Percentiles rank a stretch among this genome's conserved stretches.
Evolutionary conservation across 1,140 invertebrate species (phyloP).

Genomic region (Stratiolaelaps scimitus): DNA sequence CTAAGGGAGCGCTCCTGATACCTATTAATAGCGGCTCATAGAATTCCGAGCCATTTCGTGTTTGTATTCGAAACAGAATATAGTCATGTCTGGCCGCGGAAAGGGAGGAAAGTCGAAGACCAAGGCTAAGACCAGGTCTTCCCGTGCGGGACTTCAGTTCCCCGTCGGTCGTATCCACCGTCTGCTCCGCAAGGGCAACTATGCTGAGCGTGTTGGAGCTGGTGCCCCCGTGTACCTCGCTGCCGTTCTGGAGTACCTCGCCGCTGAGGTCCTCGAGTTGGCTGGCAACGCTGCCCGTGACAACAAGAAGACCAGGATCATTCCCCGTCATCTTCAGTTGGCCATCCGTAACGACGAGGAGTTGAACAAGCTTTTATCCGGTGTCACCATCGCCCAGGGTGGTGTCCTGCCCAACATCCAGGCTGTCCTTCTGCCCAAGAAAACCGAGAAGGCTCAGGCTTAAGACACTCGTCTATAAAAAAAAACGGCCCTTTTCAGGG

Average conservation of each 20-base stretch:
- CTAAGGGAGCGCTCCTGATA: too few relatives aligned
- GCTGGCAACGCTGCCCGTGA: constrained; percentile 60
- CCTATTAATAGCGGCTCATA: too few relatives aligned
- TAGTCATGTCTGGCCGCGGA: constrained; percentile 33
- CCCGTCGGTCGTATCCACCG: constrained; percentile 43
- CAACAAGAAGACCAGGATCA: constrained; percentile 47
- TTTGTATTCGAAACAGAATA: too few relatives aligned
- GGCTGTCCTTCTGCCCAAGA: constrained; percentile 54
- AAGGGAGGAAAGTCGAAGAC: constrained; percentile 33
- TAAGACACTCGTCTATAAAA: neutral
- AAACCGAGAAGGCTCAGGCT: constrained; percentile 42
- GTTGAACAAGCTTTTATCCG: constrained; percentile 41
- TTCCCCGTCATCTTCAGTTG: constrained; percentile 46
- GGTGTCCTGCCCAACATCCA: constrained; percentile 68
- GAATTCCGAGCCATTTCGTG: too few relatives aligned
- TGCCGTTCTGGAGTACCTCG: constrained; percentile 43
- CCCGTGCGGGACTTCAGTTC: constrained; percentile 42
- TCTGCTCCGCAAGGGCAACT: constrained; percentile 39
- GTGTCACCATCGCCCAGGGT: constrained; percentile 56
- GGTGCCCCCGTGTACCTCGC: constrained; percentile 45
- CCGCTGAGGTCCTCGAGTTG: constrained; percentile 46
- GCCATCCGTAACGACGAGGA: constrained; percentile 46
- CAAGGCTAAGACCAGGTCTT: constrained; percentile 37
- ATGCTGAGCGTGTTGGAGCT: constrained; percentile 55
- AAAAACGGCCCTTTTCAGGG: constrained; percentile 26